Percentiles rank a stretch among this genome's conserved stretches.
Evolutionary conservation across 2,113 vertebrate species (phyloP).

Genomic region (Dunckerocampus dactyliophorus): DNA sequence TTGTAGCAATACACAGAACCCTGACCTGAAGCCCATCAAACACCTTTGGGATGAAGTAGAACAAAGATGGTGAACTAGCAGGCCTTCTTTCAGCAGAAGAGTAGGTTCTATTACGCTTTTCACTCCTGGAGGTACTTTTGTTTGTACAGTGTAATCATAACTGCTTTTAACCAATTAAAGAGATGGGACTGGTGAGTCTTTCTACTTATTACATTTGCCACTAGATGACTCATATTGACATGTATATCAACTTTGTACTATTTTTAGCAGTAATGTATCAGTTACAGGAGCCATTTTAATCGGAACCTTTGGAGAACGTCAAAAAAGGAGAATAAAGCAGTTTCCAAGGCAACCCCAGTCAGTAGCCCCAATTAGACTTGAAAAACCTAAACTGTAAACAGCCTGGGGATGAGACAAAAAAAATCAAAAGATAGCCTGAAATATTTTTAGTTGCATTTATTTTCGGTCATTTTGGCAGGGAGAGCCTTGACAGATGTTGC

Average conservation of each 20-base stretch:
- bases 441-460: slow-evolving; percentile 1
- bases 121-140: too few relatives aligned
- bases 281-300: slow-evolving; percentile 31
- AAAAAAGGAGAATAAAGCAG: slow-evolving; percentile 46
- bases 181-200: too few relatives aligned
- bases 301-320: slow-evolving; percentile 42
- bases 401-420: slow-evolving; percentile 19
- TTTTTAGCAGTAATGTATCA: slow-evolving; percentile 2
- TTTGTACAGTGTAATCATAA: too few relatives aligned
- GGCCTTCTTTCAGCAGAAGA: too few relatives aligned
- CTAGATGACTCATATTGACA: too few relatives aligned
- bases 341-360: slow-evolving; percentile 58
- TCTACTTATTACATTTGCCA: too few relatives aligned
- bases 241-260: not conserved
- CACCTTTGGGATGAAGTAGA: too few relatives aligned
- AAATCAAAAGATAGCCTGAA: slow-evolving; percentile 9
- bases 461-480: not conserved
- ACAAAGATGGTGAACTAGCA: too few relatives aligned
- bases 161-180: too few relatives aligned
- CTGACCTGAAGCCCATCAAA: too few relatives aligned
- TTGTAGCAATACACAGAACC: too few relatives aligned
- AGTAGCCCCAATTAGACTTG: slow-evolving; percentile 50
- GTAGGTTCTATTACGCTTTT: too few relatives aligned
- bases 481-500: not conserved
- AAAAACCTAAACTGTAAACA: slow-evolving; percentile 30